Evolutionary conservation across 2,113 vertebrate species (phyloP), one percentile per base, ranked within the genome.

Genomic region (Oceanodroma tethys): DNA sequence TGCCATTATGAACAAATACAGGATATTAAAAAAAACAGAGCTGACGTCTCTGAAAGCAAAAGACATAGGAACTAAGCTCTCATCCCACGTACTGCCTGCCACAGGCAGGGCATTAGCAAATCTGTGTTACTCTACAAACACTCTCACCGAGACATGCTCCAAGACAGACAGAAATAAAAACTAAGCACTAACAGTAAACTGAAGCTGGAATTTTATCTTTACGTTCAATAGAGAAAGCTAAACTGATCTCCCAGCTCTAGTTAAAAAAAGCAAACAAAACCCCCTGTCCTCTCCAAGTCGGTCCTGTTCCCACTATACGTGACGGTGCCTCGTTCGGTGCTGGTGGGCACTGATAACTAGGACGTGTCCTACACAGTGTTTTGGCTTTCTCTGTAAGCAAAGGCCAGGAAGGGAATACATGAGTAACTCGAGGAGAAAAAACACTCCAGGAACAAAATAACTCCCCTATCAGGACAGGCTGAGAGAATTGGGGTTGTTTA

Each of bases 271-370:
- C 48, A 53, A 66, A 58, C 10, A 19, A 84, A 52, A 0, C 1
- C 15, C 32, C 22, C 26, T 10, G 23, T 8, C 36, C 21, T 19
- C 25, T 11, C 52, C 38, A 15, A 1, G 12, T 12, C 0, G 0
- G 10, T 18, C 27, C 72, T 32, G 20, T 14, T 6, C 10, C 38
- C 10, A 10, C 27, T 6, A 8, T 0, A 27, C 0, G 0, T 3
- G n/a, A 18, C 2, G 3, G 34, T 6, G 42, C 9, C 53, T 6
- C 30, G 2, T 11, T 58, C 2, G 0, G 47, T 8, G 7, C 50
- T 13, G 20, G 38, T 4, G 27, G 43, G n/a, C 17, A 18, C 13
- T 4, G 6, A 4, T 11, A 38, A 29, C 15, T 4, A 26, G 36
- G 45, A 52, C 26, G 6, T 1, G 10, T 38, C 70, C 84, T 26